Percentiles rank a stretch among this genome's conserved stretches.
phyloP scores from a whole-genome alignment of 2,113 vertebrate species.

The Muntiacus muntjak region DNA sequence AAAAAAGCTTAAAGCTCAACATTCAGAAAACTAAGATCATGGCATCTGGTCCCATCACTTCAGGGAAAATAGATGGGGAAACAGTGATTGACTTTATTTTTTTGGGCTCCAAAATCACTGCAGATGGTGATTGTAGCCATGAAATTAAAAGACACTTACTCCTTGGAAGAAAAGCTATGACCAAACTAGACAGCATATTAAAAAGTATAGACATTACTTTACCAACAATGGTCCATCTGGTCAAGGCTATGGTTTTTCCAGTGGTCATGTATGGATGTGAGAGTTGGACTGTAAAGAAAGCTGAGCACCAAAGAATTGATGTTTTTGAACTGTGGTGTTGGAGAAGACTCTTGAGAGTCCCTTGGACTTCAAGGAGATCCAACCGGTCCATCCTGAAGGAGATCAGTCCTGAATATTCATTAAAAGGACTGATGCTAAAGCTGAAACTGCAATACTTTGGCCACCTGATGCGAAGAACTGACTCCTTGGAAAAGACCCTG shows the following conservation, averaged over 20 bases:
- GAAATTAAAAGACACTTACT: background rate
- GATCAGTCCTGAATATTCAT: no score
- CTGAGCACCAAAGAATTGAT: background rate
- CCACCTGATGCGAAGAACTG: fast-evolving
- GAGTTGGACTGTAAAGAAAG: background rate
- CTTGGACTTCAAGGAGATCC: background rate
- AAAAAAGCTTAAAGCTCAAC: background rate
- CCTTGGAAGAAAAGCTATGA: background rate
- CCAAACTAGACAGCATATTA: background rate
- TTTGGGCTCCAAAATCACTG: background rate
- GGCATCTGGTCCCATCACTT: background rate
- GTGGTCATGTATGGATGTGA: background rate
- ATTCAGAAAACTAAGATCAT: background rate
- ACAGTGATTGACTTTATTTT: background rate
- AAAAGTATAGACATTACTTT: background rate
- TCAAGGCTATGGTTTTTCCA: background rate
- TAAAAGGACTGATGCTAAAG: background rate
- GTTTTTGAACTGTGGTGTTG: background rate
- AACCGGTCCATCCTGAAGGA: no score
- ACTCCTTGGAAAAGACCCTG: background rate
- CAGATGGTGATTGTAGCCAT: background rate
- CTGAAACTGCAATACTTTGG: background rate
- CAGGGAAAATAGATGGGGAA: background rate
- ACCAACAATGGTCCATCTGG: fast-evolving
- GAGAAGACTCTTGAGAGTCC: background rate